Conservation (phyloP, 2,797 vertebrate species). For the Premnoplex brunnescens region DNA sequence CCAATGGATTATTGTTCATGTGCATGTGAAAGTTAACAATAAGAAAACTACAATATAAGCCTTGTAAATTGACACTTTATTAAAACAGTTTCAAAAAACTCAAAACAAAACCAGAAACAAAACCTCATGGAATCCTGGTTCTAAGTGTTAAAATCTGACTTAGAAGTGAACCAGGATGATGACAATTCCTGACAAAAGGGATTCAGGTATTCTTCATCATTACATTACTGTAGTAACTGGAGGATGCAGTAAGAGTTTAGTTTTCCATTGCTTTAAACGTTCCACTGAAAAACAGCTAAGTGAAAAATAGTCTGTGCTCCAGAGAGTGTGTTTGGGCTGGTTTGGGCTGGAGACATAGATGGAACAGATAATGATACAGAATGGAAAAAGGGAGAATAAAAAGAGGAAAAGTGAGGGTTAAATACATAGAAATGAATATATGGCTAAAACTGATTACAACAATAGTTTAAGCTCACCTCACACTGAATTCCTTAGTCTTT, state of each 20-base stretch:
- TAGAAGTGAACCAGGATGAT: conserved; percentile 8
- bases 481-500: background rate
- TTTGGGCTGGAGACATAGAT: background rate
- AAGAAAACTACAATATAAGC: background rate
- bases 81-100: background rate
- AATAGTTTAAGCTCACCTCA: background rate
- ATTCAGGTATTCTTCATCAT: background rate
- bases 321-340: background rate
- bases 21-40: conserved; percentile 16
- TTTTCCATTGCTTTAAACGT: background rate
- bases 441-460: background rate
- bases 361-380: background rate
- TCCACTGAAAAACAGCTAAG: background rate
- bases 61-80: background rate
- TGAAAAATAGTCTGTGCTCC: background rate
- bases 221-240: background rate
- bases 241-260: background rate
- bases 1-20: background rate
- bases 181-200: background rate
- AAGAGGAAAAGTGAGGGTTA: background rate
- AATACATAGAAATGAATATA: background rate
- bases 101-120: background rate
- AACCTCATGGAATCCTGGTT: background rate
- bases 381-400: background rate
- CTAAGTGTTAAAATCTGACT: conserved; percentile 23